A percentile compares a stretch with the other conserved stretches of the same genome.
These are phyloP conservation scores for Perccottus glenii DNA, from an alignment of 2,113 vertebrate species.

Conservation along the genomic window DNA sequence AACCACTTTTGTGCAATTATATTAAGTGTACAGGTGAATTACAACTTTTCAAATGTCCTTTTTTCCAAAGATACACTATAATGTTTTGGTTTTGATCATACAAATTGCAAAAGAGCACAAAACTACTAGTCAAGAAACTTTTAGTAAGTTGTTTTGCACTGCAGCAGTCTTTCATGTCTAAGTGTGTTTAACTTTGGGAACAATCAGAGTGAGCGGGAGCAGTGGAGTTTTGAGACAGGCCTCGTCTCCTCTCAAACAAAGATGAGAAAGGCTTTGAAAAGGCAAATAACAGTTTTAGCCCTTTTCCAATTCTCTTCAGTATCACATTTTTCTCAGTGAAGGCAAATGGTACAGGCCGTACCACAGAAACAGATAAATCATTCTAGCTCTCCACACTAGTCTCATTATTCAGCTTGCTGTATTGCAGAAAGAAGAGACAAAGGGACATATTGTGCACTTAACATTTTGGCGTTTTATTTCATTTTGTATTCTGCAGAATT, in stretches of 20 bases:
- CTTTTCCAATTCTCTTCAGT: not conserved
- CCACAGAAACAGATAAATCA: not conserved
- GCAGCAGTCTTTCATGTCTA: not conserved
- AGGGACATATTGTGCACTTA: not conserved
- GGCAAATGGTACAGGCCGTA: not conserved
- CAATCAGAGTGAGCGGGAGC: not conserved
- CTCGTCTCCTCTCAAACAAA: not conserved
- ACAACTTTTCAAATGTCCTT: too few relatives aligned
- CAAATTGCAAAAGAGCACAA: not conserved
- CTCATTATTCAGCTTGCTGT: constrained; percentile 10
- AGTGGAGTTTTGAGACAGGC: not conserved
- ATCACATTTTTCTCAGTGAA: not conserved
- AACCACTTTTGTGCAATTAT: too few relatives aligned
- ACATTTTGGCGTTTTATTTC: constrained; percentile 13
- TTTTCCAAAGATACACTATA: too few relatives aligned
- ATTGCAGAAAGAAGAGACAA: constrained; percentile 3
- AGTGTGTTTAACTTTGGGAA: not conserved
- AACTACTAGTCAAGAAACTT: not conserved
- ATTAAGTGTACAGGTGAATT: too few relatives aligned
- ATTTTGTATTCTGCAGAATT: not conserved
- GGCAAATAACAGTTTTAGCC: constrained; percentile 1
- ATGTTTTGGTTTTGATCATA: not conserved
- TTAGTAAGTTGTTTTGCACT: not conserved
- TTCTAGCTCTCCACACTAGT: not conserved
- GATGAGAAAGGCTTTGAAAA: not conserved